A percentile compares a stretch with the other conserved stretches of the same genome.
These are phyloP conservation scores for Aphaenogaster floridana DNA, from an alignment of 1,140 invertebrate species.

Conservation along the genomic window DNA sequence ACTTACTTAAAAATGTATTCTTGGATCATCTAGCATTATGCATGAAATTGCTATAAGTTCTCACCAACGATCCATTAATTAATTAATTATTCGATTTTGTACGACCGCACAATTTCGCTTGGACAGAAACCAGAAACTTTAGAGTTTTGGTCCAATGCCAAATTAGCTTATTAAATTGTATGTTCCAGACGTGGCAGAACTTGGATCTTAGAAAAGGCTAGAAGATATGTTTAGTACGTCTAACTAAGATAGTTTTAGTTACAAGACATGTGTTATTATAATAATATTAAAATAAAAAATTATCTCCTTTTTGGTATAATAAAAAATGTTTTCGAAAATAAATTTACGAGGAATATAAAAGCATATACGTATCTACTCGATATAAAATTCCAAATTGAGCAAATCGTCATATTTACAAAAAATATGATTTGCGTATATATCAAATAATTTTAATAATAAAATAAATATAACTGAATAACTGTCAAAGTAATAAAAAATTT, in stretches of 20 bases:
- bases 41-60: conserved; percentile 39
- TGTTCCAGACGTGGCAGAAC: conserved; percentile 70
- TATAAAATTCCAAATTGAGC: conserved; percentile 8
- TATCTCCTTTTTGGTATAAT: background rate
- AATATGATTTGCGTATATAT: background rate
- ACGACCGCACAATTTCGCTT: conserved; percentile 72
- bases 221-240: background rate
- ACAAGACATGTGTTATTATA: background rate
- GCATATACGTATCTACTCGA: background rate
- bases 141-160: conserved; percentile 76
- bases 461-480: background rate
- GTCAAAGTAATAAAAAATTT: background rate
- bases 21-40: conserved; percentile 56
- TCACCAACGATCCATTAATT: conserved; percentile 67
- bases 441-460: conserved; percentile 9
- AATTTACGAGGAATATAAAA: conserved; percentile 3
- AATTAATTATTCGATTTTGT: conserved; percentile 76
- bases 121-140: conserved; percentile 76
- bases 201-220: conserved; percentile 55
- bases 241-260: conserved; percentile 21
- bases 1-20: conserved; percentile 13
- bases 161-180: conserved; percentile 83
- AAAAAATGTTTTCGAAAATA: background rate
- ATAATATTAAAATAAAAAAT: background rate
- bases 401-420: background rate